Evolutionary conservation across 2,888 invertebrate species (phyloP).

Genomic region (Yponomeuta cagnagella): DNA sequence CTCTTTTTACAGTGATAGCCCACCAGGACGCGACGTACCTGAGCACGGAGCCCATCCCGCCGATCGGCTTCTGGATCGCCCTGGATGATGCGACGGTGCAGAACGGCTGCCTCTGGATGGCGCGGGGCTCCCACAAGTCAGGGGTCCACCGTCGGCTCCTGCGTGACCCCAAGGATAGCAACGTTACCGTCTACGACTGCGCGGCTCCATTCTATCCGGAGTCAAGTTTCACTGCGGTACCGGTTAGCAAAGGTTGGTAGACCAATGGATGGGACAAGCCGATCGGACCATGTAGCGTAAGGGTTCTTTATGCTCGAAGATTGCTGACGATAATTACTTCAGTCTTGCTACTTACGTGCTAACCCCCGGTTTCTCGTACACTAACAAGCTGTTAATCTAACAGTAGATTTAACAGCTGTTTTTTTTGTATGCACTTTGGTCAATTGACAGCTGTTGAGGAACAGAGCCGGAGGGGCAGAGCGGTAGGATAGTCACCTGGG

Average conservation of each 20-base stretch:
- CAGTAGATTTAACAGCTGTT: too few species aligned
- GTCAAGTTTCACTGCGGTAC: slow-evolving; percentile 84
- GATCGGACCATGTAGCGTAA: not conserved
- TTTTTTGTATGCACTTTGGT: too few species aligned
- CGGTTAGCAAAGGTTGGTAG: slow-evolving; percentile 86
- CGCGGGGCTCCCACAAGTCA: slow-evolving; percentile 92
- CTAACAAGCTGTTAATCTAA: too few species aligned
- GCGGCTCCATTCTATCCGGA: slow-evolving; percentile 82
- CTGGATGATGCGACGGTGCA: slow-evolving; percentile 93
- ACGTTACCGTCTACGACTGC: slow-evolving; percentile 80
- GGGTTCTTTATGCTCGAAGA: too few species aligned
- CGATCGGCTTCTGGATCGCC: slow-evolving; percentile 96
- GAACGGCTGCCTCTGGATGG: slow-evolving; percentile 96
- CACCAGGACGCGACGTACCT: slow-evolving; percentile 95
- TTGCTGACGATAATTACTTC: too few species aligned
- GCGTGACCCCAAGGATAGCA: slow-evolving; percentile 80
- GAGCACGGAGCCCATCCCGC: slow-evolving; percentile 86
- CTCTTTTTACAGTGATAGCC: slow-evolving; percentile 73
- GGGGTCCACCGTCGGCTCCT: slow-evolving; percentile 84
- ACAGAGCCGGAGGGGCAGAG: too few species aligned
- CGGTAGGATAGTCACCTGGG: too few species aligned
- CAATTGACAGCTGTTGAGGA: too few species aligned
- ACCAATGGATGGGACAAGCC: not conserved
- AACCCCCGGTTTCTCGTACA: too few species aligned
- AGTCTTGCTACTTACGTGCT: too few species aligned